Percentiles rank a stretch among this genome's conserved stretches.
Evolutionary conservation across 1,140 invertebrate species (phyloP).

Genomic region (Drosophila trapezifrons): DNA sequence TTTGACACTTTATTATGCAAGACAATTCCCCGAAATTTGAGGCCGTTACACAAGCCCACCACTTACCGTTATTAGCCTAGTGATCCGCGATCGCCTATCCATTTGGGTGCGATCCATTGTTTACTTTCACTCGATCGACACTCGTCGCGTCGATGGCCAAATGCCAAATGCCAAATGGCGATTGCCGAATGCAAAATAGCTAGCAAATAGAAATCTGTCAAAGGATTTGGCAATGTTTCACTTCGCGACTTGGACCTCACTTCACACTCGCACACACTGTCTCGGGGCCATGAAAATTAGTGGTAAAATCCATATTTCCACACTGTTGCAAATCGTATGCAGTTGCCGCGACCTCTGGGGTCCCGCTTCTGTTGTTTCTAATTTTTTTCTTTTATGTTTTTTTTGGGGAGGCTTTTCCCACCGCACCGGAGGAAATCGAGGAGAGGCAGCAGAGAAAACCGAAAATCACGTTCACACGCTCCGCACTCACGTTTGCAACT

Average conservation of each 20-base stretch:
- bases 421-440: slow-evolving; percentile 16
- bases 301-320: slow-evolving; percentile 57
- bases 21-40: slow-evolving; percentile 3
- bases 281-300: slow-evolving; percentile 36
- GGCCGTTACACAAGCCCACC: slow-evolving; percentile 15
- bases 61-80: slow-evolving; percentile 69
- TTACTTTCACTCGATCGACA: slow-evolving; percentile 71
- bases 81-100: slow-evolving; percentile 58
- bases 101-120: slow-evolving; percentile 63
- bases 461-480: slow-evolving; percentile 83
- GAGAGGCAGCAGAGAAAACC: slow-evolving; percentile 13
- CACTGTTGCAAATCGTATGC: slow-evolving; percentile 30
- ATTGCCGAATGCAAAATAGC: slow-evolving; percentile 43
- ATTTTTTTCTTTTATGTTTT: slow-evolving; percentile 15
- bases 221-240: slow-evolving; percentile 53
- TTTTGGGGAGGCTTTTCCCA: slow-evolving; percentile 39
- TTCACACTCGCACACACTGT: slow-evolving; percentile 20
- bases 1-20: slow-evolving; percentile 42
- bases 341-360: slow-evolving; percentile 45
- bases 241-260: slow-evolving; percentile 20
- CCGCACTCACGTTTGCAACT: slow-evolving; percentile 82
- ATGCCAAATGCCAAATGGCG: slow-evolving; percentile 27
- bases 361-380: slow-evolving; percentile 33
- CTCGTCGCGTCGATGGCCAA: slow-evolving; percentile 28
- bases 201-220: slow-evolving; percentile 52